These are phyloP conservation scores for Macaca nemestrina DNA, from an alignment of 2,113 vertebrate species.

Conservation along the genomic window DNA sequence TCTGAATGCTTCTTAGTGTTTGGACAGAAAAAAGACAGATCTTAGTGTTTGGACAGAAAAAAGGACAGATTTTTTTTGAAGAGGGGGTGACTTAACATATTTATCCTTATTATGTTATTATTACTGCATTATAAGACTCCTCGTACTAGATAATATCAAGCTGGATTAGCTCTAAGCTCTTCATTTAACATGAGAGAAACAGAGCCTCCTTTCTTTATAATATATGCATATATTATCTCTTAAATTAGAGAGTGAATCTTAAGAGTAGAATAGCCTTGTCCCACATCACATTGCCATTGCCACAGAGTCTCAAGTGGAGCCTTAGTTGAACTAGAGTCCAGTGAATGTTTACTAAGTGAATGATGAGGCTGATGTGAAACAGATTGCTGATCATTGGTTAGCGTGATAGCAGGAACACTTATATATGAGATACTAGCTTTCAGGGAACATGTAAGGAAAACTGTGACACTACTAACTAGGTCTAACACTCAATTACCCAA, in stretches of 20 bases:
- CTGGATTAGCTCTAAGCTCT: neutral
- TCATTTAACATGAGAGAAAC: slow-evolving; percentile 6
- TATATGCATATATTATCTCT: neutral
- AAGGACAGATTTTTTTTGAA: neutral
- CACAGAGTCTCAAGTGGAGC: neutral
- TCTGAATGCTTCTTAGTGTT: neutral
- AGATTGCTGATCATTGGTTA: neutral
- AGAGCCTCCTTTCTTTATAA: neutral
- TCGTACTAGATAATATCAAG: neutral
- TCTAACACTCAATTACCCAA: neutral
- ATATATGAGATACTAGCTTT: neutral
- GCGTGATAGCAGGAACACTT: neutral
- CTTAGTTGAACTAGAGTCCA: neutral
- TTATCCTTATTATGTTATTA: neutral
- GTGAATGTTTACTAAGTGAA: neutral
- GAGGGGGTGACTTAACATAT: neutral
- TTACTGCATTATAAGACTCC: neutral
- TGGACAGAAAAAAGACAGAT: neutral
- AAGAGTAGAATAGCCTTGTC: neutral
- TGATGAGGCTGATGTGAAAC: neutral
- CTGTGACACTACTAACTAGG: neutral
- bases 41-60: neutral
- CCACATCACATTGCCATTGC: neutral
- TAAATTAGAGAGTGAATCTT: neutral
- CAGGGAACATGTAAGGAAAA: neutral